Evolutionary conservation across 2,113 vertebrate genomes (phyloP), one percentile per base, ranked within the genome.

Genomic region (Sylvilagus bachmani): DNA sequence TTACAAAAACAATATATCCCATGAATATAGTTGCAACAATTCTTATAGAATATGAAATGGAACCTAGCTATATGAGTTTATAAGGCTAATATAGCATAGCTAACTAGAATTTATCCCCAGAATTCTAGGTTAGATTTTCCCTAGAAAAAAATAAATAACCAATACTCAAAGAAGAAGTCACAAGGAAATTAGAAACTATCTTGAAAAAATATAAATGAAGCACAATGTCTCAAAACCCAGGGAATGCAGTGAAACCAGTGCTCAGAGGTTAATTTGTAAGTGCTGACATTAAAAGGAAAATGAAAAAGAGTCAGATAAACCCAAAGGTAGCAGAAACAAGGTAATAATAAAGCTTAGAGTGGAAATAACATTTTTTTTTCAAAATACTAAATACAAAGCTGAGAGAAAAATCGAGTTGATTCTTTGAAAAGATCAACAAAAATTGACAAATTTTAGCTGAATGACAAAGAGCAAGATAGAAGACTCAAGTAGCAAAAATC

Each of bases 91-190:
- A 22, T 25, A 58, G 38, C 19, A 79, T 79, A 71, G 38, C 17
- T 27, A 55, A 79, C 44, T 55, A 44, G 7, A 33, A 38, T 90
- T 90, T 77, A 79, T 2, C 19, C n/a, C 38, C 36, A 22, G 38
- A 44, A 79, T 73, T 66, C 71, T 79, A 80, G 44, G 22, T 86
- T 85, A 64, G 66, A n/a, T 90, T 89, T 86, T 90, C 44, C 44
- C 73, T 90, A 44, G 27, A 27, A 79, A 94, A 90, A 78, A 78
- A 25, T 27, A 88, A 86, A 73, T 27, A 71, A 74, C 10, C 22
- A 58, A 49, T 70, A 9, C 3, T 24, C 14, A 29, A 58, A 49
- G 14, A 58, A 88, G 12, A 71, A 81, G 44, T 44, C 29, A 55
- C 36, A 79, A 49, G 55, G 27, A 81, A 80, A 73, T 87, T 64